Evolutionary conservation across 2,113 vertebrate genomes (phyloP).

Genomic region (Poicephalus meyeri): DNA sequence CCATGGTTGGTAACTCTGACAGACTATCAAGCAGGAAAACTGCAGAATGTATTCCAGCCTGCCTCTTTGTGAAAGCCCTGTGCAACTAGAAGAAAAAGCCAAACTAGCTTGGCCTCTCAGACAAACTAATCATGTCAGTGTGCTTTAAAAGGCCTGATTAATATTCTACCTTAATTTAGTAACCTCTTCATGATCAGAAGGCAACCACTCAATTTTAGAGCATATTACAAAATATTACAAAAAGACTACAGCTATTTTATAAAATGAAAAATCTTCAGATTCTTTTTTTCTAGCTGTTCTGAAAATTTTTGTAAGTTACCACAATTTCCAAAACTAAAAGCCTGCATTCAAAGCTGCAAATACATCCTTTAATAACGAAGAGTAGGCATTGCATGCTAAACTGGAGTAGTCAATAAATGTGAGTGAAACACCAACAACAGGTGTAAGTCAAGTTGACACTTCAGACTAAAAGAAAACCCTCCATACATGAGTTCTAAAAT

Average conservation of each 20-base stretch:
- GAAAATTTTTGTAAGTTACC: neutral
- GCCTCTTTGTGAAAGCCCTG: neutral
- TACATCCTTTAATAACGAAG: neutral
- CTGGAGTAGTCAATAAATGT: neutral
- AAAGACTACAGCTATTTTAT: neutral
- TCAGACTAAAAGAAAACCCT: neutral
- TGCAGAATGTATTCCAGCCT: neutral
- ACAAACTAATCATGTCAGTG: neutral
- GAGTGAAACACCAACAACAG: fast-evolving
- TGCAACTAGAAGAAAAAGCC: neutral
- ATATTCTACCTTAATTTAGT: neutral
- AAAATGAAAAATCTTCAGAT: neutral
- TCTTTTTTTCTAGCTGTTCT: neutral
- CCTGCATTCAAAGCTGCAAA: neutral
- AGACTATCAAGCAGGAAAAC: neutral
- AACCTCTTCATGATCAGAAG: neutral
- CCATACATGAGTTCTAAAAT: neutral
- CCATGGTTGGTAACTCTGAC: neutral
- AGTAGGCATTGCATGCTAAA: neutral
- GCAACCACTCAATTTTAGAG: neutral
- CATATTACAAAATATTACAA: neutral
- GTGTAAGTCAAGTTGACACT: neutral
- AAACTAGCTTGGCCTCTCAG: neutral
- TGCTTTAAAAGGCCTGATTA: neutral
- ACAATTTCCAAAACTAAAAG: neutral